Evolutionary conservation across 2,797 vertebrate genomes (phyloP).

Genomic region (Iguana delicatissima): DNA sequence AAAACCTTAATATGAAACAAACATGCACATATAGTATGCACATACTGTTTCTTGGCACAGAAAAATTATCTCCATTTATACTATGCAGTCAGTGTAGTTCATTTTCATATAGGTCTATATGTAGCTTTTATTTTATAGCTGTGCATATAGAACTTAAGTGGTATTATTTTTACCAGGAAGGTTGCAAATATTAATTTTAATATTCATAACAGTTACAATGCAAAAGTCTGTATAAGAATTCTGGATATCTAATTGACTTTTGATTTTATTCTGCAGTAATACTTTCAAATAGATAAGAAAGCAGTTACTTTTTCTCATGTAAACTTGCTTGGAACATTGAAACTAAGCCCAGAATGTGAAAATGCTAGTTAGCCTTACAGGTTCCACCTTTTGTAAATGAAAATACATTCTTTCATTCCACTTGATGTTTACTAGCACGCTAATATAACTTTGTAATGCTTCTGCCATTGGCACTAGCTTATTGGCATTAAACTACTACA

Average conservation of each 20-base stretch:
- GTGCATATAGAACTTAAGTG: not conserved
- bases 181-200: slow-evolving; percentile 23
- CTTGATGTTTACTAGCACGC: too few relatives aligned
- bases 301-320: too few relatives aligned
- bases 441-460: too few relatives aligned
- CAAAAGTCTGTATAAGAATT: slow-evolving; percentile 2
- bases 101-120: not conserved
- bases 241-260: not conserved
- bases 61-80: not conserved
- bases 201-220: slow-evolving; percentile 13
- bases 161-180: not conserved
- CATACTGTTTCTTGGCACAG: not conserved
- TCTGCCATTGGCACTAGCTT: too few relatives aligned
- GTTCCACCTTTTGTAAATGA: too few relatives aligned
- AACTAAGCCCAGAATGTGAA: too few relatives aligned
- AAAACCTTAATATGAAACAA: not conserved
- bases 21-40: not conserved
- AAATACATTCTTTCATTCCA: too few relatives aligned
- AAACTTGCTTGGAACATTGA: too few relatives aligned
- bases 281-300: too few relatives aligned
- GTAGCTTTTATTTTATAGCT: slow-evolving; percentile 32
- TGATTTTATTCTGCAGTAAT: slow-evolving; percentile 16
- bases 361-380: too few relatives aligned
- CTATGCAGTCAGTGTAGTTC: not conserved
- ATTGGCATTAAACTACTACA: too few relatives aligned